Evolutionary conservation across 2,113 vertebrate genomes (phyloP).

Genomic region (Clarias magur): DNA sequence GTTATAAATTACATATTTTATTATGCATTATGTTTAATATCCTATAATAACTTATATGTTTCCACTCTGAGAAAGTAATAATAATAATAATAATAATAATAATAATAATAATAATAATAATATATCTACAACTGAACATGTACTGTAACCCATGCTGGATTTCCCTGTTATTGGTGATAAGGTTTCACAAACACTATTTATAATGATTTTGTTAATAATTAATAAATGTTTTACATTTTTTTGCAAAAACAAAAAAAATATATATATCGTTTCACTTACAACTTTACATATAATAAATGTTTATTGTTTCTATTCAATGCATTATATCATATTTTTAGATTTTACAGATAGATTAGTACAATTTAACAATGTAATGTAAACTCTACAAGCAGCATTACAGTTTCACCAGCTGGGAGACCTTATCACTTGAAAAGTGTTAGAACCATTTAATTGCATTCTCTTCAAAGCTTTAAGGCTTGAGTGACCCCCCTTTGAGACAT

Average conservation of each 20-base stretch:
- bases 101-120: not conserved
- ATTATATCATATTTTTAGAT: not conserved
- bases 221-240: no score
- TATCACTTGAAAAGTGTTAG: slow-evolving; percentile 60
- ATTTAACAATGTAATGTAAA: no score
- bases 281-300: not conserved
- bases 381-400: slow-evolving; percentile 20
- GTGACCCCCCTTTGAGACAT: slow-evolving; percentile 46
- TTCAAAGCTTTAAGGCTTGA: slow-evolving; percentile 53
- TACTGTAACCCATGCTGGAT: not conserved
- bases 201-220: no score
- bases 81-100: not conserved
- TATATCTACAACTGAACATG: not conserved
- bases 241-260: no score
- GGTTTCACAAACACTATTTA: not conserved
- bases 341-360: no score
- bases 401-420: slow-evolving; percentile 56
- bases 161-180: not conserved
- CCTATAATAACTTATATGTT: no score
- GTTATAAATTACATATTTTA: no score
- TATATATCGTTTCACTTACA: not conserved
- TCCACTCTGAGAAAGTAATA: no score
- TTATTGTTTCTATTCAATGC: not conserved
- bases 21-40: no score
- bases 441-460: slow-evolving; percentile 60